These are phyloP conservation scores for Carduelis carduelis DNA, from an alignment of 2,797 vertebrate genomes.

Conservation along the genomic window DNA sequence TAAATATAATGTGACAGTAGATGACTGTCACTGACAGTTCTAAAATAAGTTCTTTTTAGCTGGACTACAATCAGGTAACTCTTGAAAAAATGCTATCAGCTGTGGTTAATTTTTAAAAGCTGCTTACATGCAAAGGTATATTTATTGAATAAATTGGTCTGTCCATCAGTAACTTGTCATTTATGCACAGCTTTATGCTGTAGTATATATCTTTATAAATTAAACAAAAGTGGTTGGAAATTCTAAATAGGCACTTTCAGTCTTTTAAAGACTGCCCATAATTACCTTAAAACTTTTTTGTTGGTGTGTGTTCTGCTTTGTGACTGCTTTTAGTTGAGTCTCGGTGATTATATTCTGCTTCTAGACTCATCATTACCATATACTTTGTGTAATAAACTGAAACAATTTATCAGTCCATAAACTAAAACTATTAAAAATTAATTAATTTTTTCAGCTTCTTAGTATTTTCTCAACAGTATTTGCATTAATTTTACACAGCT, in stretches of 20 bases:
- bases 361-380: neutral
- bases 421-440: neutral
- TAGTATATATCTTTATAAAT: neutral
- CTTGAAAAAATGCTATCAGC: neutral
- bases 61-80: neutral
- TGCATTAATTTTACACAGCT: neutral
- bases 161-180: neutral
- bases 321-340: neutral
- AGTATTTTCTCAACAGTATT: neutral
- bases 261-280: neutral
- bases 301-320: neutral
- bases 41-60: neutral
- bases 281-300: neutral
- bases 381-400: neutral
- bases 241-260: neutral
- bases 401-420: slow-evolving; percentile 23
- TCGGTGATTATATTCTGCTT: neutral
- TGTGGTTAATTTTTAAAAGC: neutral
- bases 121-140: neutral
- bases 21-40: neutral
- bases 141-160: neutral
- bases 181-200: neutral
- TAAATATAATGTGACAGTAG: neutral
- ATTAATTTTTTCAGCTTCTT: slow-evolving; percentile 19
- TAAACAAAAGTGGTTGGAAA: neutral